These are phyloP conservation scores for Hylaeus anthracinus DNA, from an alignment of 1,140 invertebrate species.

Conservation along the genomic window DNA sequence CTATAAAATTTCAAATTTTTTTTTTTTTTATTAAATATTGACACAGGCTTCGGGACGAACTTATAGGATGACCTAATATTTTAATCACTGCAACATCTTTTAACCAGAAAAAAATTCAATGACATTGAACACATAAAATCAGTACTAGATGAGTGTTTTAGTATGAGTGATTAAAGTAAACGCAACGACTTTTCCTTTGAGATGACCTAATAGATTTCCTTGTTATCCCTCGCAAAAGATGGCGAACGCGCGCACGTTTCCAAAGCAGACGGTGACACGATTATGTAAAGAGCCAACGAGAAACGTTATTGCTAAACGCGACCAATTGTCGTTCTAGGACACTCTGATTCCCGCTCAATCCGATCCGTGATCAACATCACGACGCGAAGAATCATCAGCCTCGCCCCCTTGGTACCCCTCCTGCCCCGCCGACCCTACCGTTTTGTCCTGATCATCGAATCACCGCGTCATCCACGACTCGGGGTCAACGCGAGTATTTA, in stretches of 20 bases:
- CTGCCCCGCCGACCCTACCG: not conserved
- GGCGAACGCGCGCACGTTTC: not conserved
- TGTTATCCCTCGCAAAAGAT: slow-evolving; percentile 4
- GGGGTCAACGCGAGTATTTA: slow-evolving; percentile 45
- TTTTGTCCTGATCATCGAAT: not conserved
- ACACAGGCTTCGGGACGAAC: no score
- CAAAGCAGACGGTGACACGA: slow-evolving; percentile 13
- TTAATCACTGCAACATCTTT: no score
- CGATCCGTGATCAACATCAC: slow-evolving; percentile 18
- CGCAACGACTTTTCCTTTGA: no score
- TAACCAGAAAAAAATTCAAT: no score
- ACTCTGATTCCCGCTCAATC: slow-evolving; percentile 44
- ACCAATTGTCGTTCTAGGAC: slow-evolving; percentile 55
- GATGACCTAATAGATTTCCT: no score
- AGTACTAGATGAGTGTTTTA: no score
- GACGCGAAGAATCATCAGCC: not conserved
- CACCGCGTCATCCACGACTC: not conserved
- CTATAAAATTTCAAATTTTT: no score
- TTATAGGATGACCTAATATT: no score
- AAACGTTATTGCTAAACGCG: slow-evolving; percentile 53
- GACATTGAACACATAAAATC: no score
- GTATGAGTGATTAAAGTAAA: no score
- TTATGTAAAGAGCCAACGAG: slow-evolving; percentile 44
- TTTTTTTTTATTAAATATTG: no score
- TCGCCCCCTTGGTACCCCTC: not conserved